Evolutionary conservation across 2,888 invertebrate genomes (phyloP), one percentile per base, ranked within the genome.

Genomic region (Tenthredo scrophulariae): DNA sequence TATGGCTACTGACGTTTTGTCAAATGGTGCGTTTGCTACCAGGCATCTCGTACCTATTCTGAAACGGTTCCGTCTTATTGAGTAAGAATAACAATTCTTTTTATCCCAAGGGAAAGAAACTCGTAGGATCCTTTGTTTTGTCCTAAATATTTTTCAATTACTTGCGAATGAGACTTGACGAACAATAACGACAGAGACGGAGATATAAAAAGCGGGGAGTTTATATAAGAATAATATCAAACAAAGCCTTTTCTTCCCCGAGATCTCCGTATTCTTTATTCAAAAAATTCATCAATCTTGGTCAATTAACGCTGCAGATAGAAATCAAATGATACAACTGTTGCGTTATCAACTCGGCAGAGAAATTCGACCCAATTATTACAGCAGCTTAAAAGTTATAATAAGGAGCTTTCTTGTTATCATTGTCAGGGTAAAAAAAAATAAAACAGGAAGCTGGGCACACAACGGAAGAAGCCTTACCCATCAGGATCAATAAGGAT

Each of bases 381-480:
- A 40, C 15, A 62, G 10, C 15, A 40, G 80, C 80, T 80, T n/a
- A 37, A 80, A 62, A 80, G 62, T 80, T 29, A 80, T 62, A 62
- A 80, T 43, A 22, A 80, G 80, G 33, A 37, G 62, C 58, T 80
- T 26, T 40, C 80, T 80, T 26, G 62, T 40, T 58, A 33, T 80
- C 22, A 62, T 80, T 22, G n/a, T 80, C 26, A 40, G 62, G 40
- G 40, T 58, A 26, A 62, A 80, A 40, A 62, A 62, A 22, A 80
- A 62, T 50, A 62, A 62, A n/a, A 80, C 40, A 62, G 58, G 62
- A 79, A 79, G 37, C 54, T 58, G 58, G 50, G 18, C 62, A 22
- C n/a, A 80, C 80, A 80, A 80, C 37, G 62, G 62, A 37, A 50
- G 80, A 80, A 80, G 80, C 80, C 80, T 80, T 80, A 80, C 58